phyloP scores from a whole-genome alignment of 2,888 invertebrate genomes.

The Leptinotarsa juncta region DNA sequence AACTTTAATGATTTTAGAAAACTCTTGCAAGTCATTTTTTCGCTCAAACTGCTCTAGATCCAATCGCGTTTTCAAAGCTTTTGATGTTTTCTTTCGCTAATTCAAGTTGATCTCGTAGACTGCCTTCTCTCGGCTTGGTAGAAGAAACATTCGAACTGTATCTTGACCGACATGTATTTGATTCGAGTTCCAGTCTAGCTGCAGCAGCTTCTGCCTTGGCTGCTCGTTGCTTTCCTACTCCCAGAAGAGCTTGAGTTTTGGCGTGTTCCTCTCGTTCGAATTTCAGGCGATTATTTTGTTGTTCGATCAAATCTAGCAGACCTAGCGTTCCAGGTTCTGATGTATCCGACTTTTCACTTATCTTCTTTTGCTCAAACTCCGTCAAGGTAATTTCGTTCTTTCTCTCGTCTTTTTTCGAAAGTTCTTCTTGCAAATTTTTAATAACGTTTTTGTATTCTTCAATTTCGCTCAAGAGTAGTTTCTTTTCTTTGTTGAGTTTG shows the following conservation, averaged over 20 bases:
- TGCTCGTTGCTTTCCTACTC: slow-evolving; percentile 68
- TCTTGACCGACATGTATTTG: slow-evolving; percentile 51
- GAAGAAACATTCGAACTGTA: slow-evolving; percentile 35
- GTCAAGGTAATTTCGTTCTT: slow-evolving; percentile 56
- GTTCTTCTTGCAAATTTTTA: slow-evolving; percentile 68
- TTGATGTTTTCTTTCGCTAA: slow-evolving; percentile 75
- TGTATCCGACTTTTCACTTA: background rate
- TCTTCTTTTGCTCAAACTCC: slow-evolving; percentile 52
- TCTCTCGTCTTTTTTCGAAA: slow-evolving; percentile 63
- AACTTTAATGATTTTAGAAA: slow-evolving; percentile 55
- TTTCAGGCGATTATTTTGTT: slow-evolving; percentile 71
- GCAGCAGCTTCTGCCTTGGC: slow-evolving; percentile 71
- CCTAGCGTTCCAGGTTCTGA: slow-evolving; percentile 4
- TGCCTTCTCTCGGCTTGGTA: slow-evolving; percentile 33
- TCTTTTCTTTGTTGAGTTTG: slow-evolving; percentile 63
- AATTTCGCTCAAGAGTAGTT: slow-evolving; percentile 57
- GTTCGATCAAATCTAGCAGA: slow-evolving; percentile 71
- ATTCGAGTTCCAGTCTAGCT: slow-evolving; percentile 70
- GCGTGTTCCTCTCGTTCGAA: slow-evolving; percentile 66
- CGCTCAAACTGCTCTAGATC: slow-evolving; percentile 75
- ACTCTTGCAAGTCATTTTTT: slow-evolving; percentile 70
- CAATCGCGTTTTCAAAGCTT: slow-evolving; percentile 73
- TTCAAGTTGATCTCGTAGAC: slow-evolving; percentile 66
- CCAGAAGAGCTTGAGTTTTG: slow-evolving; percentile 60
- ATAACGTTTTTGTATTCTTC: slow-evolving; percentile 68